Percentiles rank a stretch among this genome's conserved stretches.
Evolutionary conservation across 1,140 invertebrate species (phyloP).

Genomic region (Trichonephila clavata): DNA sequence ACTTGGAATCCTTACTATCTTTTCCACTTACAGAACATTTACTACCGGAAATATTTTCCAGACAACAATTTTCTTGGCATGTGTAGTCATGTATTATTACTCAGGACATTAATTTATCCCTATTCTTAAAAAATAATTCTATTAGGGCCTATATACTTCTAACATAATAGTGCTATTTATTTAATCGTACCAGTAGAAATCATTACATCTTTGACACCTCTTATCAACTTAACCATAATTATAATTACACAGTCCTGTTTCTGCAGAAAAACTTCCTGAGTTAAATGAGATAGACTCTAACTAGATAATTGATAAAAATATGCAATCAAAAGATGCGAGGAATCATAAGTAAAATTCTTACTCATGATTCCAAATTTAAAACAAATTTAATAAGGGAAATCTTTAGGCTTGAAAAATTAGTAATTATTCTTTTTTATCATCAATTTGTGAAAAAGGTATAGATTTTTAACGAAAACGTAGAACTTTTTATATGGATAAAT

Average conservation of each 20-base stretch:
- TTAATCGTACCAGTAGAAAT: neutral
- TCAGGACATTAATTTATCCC: neutral
- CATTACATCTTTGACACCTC: neutral
- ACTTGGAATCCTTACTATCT: neutral
- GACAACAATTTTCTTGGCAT: neutral
- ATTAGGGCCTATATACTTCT: neutral
- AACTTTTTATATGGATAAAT: too few species aligned
- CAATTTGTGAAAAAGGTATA: too few species aligned
- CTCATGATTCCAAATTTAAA: too few species aligned
- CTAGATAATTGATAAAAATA: neutral
- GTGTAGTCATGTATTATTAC: neutral
- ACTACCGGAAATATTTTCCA: neutral
- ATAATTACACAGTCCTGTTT: neutral
- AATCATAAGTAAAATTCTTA: neutral
- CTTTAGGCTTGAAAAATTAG: too few species aligned
- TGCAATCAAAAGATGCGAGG: neutral
- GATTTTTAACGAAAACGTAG: too few species aligned
- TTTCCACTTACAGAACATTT: neutral
- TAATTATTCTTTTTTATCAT: too few species aligned
- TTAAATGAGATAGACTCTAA: neutral
- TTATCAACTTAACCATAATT: constrained; percentile 1
- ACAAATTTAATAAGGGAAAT: too few species aligned
- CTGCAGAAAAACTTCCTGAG: neutral
- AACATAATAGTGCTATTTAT: neutral
- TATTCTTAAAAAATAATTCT: neutral